Evolutionary conservation across 2,888 invertebrate species (phyloP), one percentile per base, ranked within the genome.

Genomic region (Apantesis nais): DNA sequence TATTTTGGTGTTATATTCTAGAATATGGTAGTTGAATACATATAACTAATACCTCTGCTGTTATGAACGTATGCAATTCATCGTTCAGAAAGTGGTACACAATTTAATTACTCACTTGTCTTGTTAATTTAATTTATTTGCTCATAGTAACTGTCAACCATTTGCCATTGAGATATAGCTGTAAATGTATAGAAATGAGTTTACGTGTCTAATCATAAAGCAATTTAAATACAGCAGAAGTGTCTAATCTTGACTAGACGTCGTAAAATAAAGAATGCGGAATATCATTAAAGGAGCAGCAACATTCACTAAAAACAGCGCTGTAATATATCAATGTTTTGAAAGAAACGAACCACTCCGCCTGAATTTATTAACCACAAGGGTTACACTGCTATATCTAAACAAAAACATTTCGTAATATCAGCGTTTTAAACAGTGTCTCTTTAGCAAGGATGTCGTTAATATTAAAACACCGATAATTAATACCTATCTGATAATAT

Each of bases 181-280:
- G 41, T 66, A 63, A 60, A 69, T 63, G 62, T 52, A 29, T 14
- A n/a, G 52, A 67, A 67, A 66, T 69, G 16, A 55, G 34, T 62
- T 66, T 70, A 68, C 58, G 64, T 37, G 3, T 37, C 52, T 66
- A 66, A 70, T 66, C 39, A 55, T 48, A 63, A 39, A 60, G 25
- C 64, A 70, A 67, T 69, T 60, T 39, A 65, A 62, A 58, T 55
- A 52, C 60, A 37, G 37, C 48, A 14, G 16, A 65, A 61, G 14
- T 52, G 25, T n/a, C 39, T 52, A 31, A 31, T 41, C 55, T 58
- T 58, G 64, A 60, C 58, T 34, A 58, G 70, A 67, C 66, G 11
- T 75, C 70, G 62, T 75, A 73, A 75, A 75, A 65, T 68, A 34
- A 69, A 69, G 73, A 73, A 73, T 67, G 73, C 68, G 73, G 73